phyloP scores from a whole-genome alignment of 2,113 vertebrate genomes.

The Malurus alboscapulatus region DNA sequence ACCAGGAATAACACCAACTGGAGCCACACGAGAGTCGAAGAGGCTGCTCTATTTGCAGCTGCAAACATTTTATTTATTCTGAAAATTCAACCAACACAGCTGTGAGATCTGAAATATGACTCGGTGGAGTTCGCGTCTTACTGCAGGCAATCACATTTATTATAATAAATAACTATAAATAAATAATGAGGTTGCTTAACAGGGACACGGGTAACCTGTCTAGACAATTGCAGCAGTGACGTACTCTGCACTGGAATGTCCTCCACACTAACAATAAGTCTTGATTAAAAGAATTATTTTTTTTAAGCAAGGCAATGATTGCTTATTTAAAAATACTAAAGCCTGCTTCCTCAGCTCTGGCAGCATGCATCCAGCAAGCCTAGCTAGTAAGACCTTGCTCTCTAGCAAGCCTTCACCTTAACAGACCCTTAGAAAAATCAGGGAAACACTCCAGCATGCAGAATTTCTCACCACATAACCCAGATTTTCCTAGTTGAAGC shows the following conservation, averaged over 20 bases:
- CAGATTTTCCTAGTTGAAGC: not conserved
- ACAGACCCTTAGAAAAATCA: not conserved
- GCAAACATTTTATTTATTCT: conserved; percentile 32
- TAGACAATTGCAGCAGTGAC: conserved; percentile 23
- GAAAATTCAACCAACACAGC: conserved; percentile 36
- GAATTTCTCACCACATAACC: not conserved
- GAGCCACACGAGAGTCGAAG: not conserved
- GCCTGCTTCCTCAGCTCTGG: not conserved
- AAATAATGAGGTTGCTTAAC: conserved; percentile 51
- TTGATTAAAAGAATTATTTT: not conserved
- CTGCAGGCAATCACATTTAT: conserved; percentile 55
- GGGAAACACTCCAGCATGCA: not conserved
- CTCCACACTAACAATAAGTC: not conserved
- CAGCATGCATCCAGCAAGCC: not conserved
- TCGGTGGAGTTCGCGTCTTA: not conserved
- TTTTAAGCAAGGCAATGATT: not conserved
- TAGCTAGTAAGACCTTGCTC: not conserved
- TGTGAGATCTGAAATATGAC: conserved; percentile 28
- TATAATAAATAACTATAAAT: conserved; percentile 65
- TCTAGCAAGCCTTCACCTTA: accelerated
- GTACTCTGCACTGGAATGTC: not conserved
- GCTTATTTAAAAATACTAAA: not conserved
- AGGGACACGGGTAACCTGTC: conserved; percentile 33
- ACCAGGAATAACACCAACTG: not conserved
- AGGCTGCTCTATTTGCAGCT: not conserved